A percentile compares a stretch with the other conserved stretches of the same genome.
These are phyloP conservation scores for Aphelenchoides fujianensis DNA, from an alignment of 1,140 invertebrate species.

Conservation along the genomic window DNA sequence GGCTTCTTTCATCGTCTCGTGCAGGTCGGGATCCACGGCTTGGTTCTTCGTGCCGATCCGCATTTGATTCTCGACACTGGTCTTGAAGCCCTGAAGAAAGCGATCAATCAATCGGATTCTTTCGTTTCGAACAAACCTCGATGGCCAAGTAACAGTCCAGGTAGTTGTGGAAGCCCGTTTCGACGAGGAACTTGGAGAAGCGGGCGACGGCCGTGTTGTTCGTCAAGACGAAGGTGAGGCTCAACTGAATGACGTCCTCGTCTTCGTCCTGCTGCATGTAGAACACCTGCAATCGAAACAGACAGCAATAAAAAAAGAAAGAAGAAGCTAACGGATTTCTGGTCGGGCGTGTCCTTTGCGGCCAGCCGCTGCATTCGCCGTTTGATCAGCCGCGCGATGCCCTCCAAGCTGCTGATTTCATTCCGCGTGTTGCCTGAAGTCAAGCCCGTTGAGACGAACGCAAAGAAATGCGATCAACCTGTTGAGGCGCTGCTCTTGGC, in stretches of 20 bases:
- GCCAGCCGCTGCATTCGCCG: constrained; percentile 13
- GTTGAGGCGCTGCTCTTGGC: constrained; percentile 43
- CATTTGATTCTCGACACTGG: constrained; percentile 73
- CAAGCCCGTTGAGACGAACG: constrained; percentile 20
- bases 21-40: constrained; percentile 48
- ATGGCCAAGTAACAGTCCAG: constrained; percentile 80
- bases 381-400: constrained; percentile 6
- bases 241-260: not conserved
- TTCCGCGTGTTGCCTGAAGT: constrained; percentile 25
- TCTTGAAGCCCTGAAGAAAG: constrained; percentile 72
- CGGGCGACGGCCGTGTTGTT: constrained; percentile 77
- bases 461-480: not conserved
- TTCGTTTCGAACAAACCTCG: no score
- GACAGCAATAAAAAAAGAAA: not conserved
- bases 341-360: not conserved
- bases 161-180: constrained; percentile 73
- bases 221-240: constrained; percentile 74
- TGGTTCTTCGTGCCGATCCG: constrained; percentile 44
- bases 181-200: constrained; percentile 77
- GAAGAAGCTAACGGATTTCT: not conserved
- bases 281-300: constrained; percentile 23
- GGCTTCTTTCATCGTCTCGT: constrained; percentile 72
- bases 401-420: constrained; percentile 10
- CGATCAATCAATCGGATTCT: no score
- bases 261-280: not conserved